Conservation (phyloP, 1,140 invertebrate genomes). For the Heliconius congener region DNA sequence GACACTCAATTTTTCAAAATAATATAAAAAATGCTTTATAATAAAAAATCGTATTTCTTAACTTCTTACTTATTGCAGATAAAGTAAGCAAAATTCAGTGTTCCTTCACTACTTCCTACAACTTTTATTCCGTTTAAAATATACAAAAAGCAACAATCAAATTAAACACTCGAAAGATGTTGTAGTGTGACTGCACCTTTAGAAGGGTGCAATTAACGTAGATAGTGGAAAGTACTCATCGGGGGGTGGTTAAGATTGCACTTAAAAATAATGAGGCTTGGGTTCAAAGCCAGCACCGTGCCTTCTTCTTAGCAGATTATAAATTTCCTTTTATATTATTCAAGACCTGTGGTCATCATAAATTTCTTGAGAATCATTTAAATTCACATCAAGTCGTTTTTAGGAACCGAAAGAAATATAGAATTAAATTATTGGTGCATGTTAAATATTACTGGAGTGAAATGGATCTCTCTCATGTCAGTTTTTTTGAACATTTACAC, state of each 20-base stretch:
- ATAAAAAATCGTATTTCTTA: background rate
- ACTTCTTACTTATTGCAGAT: background rate
- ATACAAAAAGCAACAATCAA: background rate
- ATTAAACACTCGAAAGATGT: background rate
- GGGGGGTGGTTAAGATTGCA: conserved; percentile 27
- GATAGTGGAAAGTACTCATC: conserved; percentile 23
- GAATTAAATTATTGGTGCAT: too few relatives aligned
- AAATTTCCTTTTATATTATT: conserved; percentile 18
- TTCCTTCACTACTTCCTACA: background rate
- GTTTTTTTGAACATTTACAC: too few relatives aligned
- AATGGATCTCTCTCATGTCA: too few relatives aligned
- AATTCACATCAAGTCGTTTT: background rate
- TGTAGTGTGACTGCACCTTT: conserved; percentile 10
- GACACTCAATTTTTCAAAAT: too few relatives aligned
- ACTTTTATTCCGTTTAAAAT: background rate
- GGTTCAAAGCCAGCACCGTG: background rate
- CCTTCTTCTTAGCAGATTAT: conserved; percentile 21
- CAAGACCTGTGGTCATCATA: background rate
- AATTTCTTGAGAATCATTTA: conserved; percentile 3
- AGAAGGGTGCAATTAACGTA: conserved; percentile 45
- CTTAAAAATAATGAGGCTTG: conserved; percentile 28
- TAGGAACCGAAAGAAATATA: background rate
- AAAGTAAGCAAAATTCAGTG: too few relatives aligned
- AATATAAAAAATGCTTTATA: too few relatives aligned
- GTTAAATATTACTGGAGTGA: too few relatives aligned